Evolutionary conservation across 2,113 vertebrate species (phyloP).

Genomic region (Gobius niger): DNA sequence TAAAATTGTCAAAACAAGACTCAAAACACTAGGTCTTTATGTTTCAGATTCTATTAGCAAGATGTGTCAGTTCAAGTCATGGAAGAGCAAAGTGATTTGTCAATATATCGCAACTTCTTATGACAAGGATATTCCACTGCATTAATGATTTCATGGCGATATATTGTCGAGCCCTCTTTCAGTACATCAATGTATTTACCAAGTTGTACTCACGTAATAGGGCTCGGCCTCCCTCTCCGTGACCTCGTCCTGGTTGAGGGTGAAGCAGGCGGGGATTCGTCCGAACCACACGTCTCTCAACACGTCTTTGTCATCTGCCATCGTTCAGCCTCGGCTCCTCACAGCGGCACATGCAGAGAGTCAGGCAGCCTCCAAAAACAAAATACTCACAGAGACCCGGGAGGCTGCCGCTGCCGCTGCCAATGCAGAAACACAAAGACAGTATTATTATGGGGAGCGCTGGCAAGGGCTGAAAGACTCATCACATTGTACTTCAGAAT

Average conservation of each 20-base stretch:
- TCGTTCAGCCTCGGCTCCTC: conserved; percentile 76
- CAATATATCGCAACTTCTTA: no score
- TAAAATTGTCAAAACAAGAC: no score
- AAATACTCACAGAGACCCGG: not conserved
- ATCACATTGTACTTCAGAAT: no score
- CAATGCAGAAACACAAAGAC: not conserved
- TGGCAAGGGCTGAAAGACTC: not conserved
- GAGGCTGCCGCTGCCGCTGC: not conserved
- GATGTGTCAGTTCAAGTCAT: no score
- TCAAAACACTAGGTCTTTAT: no score
- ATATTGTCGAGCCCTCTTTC: no score
- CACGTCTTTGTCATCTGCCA: conserved; percentile 99
- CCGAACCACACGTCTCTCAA: conserved; percentile 98
- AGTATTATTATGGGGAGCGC: not conserved
- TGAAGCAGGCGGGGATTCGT: conserved; percentile 95
- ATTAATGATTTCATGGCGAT: no score
- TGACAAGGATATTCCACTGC: no score
- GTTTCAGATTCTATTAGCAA: no score
- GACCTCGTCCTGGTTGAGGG: conserved; percentile 91
- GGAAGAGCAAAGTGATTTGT: no score
- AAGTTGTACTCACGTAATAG: conserved; percentile 86
- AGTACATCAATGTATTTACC: not conserved
- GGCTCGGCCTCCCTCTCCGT: conserved; percentile 95
- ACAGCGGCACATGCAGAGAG: conserved; percentile 84
- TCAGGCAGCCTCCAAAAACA: not conserved